Base-by-base conservation (phyloP, 1,140 invertebrate genomes). In the Sycobia sp. region DNA sequence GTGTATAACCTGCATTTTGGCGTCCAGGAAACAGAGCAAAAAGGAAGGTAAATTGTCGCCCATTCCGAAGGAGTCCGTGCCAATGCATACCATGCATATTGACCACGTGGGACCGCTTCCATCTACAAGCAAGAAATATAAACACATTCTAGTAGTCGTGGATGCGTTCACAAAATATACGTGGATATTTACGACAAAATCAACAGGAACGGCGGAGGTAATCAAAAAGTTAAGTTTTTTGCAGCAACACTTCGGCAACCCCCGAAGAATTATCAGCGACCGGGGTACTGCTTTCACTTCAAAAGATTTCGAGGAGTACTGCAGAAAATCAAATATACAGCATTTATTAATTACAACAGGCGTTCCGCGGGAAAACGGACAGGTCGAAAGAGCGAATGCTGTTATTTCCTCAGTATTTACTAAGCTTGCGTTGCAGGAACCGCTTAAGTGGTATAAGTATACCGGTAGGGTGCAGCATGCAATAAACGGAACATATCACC, bases 131-230 rank as follows among this genome's bases (percentile, higher is more conserved):
- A 83, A 83, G 39, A 66, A 67, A 7, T 82, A 83, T 56, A 72
- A 74, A 39, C 68, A 82, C 61, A 70, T 83, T 3, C 69, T 82
- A 0, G 73, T 68, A 0, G 62, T 83, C 0, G 65, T 78, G 1
- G 78, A 81, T 62, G 73, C 55, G 3, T 82, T 81, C 68, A 71
- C 75, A 3, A 81, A 82, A 51, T 82, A 77, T 68, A 64, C 66
- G 57, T 66, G 58, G 59, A 10, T 66, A 0, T 66, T 51, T 18
- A 34, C 62, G 1, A 65, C 58, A 14, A 47, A 57, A 36, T 58
- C 59, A 9, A 62, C 53, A 5, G 34, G 39, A 1, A 22, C 58
- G 27, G 44, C 10, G 3, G 51, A 67, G 34, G 39, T 57, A 23
- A 13, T 58, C n/a, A 20, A 20, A 11, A 60, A 50, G 22, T 20